These are phyloP conservation scores for Laothoe populi DNA, from an alignment of 2,888 invertebrate genomes.

Conservation along the genomic window DNA sequence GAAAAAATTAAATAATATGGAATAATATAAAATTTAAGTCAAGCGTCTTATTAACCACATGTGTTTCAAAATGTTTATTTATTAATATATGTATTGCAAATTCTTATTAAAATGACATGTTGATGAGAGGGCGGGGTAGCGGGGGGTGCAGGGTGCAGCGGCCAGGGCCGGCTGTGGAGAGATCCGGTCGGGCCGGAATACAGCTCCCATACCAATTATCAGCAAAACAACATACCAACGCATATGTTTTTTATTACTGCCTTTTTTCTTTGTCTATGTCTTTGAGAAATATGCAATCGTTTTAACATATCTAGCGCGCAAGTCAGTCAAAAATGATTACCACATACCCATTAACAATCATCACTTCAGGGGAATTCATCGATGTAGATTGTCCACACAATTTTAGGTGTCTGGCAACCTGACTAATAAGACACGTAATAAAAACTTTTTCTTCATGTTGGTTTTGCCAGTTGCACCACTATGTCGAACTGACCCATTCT, in stretches of 20 bases:
- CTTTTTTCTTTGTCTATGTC: neutral
- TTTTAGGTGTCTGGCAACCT: neutral
- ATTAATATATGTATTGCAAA: neutral
- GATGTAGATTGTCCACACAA: no score
- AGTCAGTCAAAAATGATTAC: no score
- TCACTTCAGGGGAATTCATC: no score
- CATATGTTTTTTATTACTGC: neutral
- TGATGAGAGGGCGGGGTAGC: neutral
- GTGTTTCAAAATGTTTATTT: no score
- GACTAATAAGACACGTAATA: neutral
- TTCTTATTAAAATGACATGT: slow-evolving; percentile 10
- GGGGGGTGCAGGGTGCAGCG: slow-evolving; percentile 11
- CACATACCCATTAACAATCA: no score
- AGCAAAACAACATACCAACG: slow-evolving; percentile 21
- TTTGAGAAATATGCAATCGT: slow-evolving; percentile 4
- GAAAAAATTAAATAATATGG: neutral
- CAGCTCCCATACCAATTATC: slow-evolving; percentile 20
- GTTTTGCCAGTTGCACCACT: no score
- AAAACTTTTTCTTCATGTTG: no score
- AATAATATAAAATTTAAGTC: no score
- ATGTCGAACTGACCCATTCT: no score
- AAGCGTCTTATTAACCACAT: no score
- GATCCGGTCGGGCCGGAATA: slow-evolving; percentile 24
- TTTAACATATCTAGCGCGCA: neutral
- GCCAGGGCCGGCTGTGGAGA: slow-evolving; percentile 16